These are phyloP conservation scores for Macrophya annulata DNA, from an alignment of 2,888 invertebrate genomes.

Conservation along the genomic window DNA sequence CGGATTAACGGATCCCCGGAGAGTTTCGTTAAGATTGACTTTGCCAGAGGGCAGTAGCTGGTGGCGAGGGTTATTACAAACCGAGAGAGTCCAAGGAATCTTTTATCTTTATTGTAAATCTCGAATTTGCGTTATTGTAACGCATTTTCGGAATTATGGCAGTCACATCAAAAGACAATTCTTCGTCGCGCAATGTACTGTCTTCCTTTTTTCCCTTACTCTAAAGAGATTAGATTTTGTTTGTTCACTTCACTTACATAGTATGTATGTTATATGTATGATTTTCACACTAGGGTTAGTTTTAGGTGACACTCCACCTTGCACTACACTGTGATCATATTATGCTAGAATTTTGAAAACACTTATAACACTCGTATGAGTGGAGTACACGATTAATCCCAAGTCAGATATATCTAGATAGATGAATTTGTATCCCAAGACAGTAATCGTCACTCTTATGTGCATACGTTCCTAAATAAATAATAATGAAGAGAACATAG, in stretches of 20 bases:
- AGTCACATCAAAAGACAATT: too few relatives aligned
- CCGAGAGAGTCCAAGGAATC: not conserved
- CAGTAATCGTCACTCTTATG: too few relatives aligned
- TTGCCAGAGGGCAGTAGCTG: constrained; percentile 14
- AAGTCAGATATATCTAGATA: too few relatives aligned
- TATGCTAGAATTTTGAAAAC: not conserved
- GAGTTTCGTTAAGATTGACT: not conserved
- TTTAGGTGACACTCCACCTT: not conserved
- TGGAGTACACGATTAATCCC: not conserved
- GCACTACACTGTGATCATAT: too few relatives aligned
- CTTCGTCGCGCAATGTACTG: too few relatives aligned
- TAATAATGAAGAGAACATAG: too few relatives aligned
- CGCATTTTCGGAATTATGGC: too few relatives aligned
- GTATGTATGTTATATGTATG: not conserved
- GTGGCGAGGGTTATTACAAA: not conserved
- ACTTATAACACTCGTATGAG: not conserved
- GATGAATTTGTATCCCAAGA: too few relatives aligned
- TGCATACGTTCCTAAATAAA: too few relatives aligned
- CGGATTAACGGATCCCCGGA: not conserved
- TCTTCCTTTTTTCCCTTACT: too few relatives aligned
- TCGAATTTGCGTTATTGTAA: not conserved
- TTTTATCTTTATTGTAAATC: not conserved
- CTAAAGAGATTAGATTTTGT: too few relatives aligned
- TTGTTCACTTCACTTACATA: too few relatives aligned
- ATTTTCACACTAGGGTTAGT: not conserved